Evolutionary conservation across 2,888 invertebrate species (phyloP).

Genomic region (Ectobius pallidus): DNA sequence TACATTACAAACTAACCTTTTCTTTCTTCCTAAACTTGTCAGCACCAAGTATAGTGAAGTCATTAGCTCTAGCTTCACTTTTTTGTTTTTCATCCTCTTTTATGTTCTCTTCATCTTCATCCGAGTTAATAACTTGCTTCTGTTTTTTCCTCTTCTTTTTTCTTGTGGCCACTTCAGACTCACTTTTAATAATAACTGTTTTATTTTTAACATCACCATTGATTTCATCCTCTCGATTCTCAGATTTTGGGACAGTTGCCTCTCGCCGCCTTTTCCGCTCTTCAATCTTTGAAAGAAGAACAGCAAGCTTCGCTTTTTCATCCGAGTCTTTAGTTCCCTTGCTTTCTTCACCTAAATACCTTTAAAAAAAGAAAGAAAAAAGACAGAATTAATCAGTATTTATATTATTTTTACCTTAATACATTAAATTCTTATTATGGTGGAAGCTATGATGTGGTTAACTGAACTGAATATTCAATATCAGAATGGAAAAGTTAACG

Average conservation of each 20-base stretch:
- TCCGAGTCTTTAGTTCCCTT: neutral
- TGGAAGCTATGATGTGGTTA: neutral
- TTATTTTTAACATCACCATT: conserved; percentile 47
- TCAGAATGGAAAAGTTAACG: too few relatives aligned
- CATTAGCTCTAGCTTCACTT: conserved; percentile 44
- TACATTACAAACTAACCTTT: conserved; percentile 48
- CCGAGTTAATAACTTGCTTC: neutral
- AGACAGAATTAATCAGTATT: too few relatives aligned
- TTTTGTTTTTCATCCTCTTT: conserved; percentile 30
- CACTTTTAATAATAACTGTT: neutral
- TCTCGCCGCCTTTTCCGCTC: conserved; percentile 37
- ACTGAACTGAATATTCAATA: neutral
- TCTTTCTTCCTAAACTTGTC: conserved; percentile 57
- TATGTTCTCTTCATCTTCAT: conserved; percentile 45
- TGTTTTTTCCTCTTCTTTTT: conserved; percentile 61
- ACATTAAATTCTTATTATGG: neutral
- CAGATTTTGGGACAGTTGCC: neutral
- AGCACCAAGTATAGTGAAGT: conserved; percentile 72
- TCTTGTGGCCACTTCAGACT: conserved; percentile 60
- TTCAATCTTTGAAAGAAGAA: conserved; percentile 40
- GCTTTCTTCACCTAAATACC: conserved; percentile 19
- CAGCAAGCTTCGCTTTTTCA: conserved; percentile 35
- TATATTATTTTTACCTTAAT: neutral
- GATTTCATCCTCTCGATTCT: conserved; percentile 48
- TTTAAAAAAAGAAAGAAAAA: neutral